Conservation (phyloP, 2,888 invertebrate genomes). For the Lasioglossum malachurum region DNA sequence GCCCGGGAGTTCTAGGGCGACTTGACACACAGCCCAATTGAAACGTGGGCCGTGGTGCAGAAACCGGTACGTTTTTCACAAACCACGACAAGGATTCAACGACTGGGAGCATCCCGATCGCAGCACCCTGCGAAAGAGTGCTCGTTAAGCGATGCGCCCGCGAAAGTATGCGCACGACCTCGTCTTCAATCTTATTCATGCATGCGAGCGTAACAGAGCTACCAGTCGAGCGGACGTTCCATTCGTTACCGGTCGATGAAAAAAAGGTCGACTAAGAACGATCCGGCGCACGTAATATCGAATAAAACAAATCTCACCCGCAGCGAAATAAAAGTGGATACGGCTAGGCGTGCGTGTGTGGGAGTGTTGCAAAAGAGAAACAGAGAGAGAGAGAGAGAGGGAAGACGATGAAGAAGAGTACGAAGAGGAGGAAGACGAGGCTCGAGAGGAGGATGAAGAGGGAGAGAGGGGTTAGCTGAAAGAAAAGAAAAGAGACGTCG, state of each 20-base stretch:
- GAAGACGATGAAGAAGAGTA: background rate
- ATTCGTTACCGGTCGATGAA: slow-evolving; percentile 13
- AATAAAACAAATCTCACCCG: slow-evolving; percentile 26
- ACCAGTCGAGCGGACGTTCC: slow-evolving; percentile 17
- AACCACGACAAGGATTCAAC: background rate
- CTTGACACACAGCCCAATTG: too few species aligned
- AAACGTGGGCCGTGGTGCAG: background rate
- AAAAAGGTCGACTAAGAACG: background rate
- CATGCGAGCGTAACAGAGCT: slow-evolving; percentile 13
- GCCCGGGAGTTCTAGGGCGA: too few species aligned
- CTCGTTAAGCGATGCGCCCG: slow-evolving; percentile 1
- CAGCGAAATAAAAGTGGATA: slow-evolving; percentile 16
- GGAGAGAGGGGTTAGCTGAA: background rate
- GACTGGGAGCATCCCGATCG: background rate
- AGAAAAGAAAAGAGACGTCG: background rate
- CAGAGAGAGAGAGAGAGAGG: background rate
- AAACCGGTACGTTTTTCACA: background rate
- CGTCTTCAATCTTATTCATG: slow-evolving; percentile 15
- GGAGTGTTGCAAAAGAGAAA: background rate
- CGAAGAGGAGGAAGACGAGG: background rate
- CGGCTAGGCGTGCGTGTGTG: background rate
- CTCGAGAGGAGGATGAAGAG: background rate
- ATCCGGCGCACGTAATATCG: slow-evolving; percentile 10
- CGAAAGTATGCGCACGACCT: slow-evolving; percentile 5
- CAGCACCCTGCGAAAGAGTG: background rate